These are phyloP conservation scores for Stichopus chloronotus DNA, from an alignment of 35 echinoderm and acorn worm genomes.

Conservation along the genomic window DNA sequence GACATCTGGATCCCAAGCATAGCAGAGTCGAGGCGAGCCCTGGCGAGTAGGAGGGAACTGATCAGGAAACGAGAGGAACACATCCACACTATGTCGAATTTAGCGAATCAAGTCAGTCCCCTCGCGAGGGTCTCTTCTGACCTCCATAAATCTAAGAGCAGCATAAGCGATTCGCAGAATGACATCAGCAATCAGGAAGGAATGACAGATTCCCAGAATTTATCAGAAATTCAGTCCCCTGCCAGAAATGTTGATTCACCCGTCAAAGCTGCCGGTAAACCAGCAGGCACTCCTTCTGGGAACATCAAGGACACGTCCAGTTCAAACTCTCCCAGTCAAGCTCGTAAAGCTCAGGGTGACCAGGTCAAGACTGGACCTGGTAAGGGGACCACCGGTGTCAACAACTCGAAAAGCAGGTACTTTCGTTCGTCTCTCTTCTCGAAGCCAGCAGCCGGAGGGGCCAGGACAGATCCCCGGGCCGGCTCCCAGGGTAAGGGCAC, in stretches of 20 bases:
- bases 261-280: background rate
- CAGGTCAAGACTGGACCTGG: background rate
- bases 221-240: slow-evolving; percentile 9
- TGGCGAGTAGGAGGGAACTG: slow-evolving; percentile 58
- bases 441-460: background rate
- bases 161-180: background rate
- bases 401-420: slow-evolving; percentile 8
- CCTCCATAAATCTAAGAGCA: background rate
- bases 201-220: slow-evolving; percentile 14
- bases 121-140: background rate
- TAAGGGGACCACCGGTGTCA: background rate
- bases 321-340: background rate
- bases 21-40: slow-evolving; percentile 63
- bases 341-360: background rate
- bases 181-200: background rate
- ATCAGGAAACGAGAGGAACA: slow-evolving; percentile 63
- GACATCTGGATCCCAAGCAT: slow-evolving; percentile 58
- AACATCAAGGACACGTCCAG: background rate
- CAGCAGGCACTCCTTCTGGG: background rate
- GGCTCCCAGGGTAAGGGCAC: background rate
- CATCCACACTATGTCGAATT: background rate
- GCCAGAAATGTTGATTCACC: background rate
- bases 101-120: background rate
- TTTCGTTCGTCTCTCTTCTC: slow-evolving; percentile 2
- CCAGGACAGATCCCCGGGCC: background rate